Percentiles rank a stretch among this genome's conserved stretches.
Evolutionary conservation across 64 coral and sea anemone species (phyloP).

Genomic region (Platygyra sinensis): DNA sequence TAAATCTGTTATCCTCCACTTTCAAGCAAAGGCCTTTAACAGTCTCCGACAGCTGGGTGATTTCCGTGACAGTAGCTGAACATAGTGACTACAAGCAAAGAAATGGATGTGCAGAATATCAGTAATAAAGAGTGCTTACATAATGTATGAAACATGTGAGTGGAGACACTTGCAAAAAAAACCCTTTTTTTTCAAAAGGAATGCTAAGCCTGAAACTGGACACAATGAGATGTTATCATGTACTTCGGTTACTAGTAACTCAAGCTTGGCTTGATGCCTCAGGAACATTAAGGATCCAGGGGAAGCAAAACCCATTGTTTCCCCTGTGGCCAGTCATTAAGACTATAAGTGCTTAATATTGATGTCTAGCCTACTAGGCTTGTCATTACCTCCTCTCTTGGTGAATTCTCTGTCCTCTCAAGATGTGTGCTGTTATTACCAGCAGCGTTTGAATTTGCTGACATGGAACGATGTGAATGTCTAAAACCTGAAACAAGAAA

Average conservation of each 20-base stretch:
- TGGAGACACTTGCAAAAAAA: too few species aligned
- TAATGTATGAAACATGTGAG: too few species aligned
- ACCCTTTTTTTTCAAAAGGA: too few species aligned
- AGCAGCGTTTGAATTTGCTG: not conserved
- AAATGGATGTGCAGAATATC: not conserved
- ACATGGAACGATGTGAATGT: not conserved
- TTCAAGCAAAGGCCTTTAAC: conserved; percentile 72
- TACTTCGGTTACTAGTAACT: too few species aligned
- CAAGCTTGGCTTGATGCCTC: too few species aligned
- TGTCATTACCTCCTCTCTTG: conserved; percentile 59
- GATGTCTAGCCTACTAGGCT: not conserved
- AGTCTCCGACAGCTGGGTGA: conserved; percentile 65
- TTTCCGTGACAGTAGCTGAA: conserved; percentile 63
- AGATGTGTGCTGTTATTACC: conserved; percentile 45
- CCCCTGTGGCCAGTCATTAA: not conserved
- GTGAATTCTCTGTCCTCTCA: conserved; percentile 58
- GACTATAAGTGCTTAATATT: too few species aligned
- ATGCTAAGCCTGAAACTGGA: too few species aligned
- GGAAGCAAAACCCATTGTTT: too few species aligned
- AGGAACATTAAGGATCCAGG: too few species aligned
- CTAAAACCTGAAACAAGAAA: not conserved
- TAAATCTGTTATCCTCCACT: conserved; percentile 58
- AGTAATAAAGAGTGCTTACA: too few species aligned
- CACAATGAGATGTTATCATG: too few species aligned
- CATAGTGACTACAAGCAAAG: conserved; percentile 43